Evolutionary conservation across 2,113 vertebrate species (phyloP).

Genomic region (Hemiscyllium ocellatum): DNA sequence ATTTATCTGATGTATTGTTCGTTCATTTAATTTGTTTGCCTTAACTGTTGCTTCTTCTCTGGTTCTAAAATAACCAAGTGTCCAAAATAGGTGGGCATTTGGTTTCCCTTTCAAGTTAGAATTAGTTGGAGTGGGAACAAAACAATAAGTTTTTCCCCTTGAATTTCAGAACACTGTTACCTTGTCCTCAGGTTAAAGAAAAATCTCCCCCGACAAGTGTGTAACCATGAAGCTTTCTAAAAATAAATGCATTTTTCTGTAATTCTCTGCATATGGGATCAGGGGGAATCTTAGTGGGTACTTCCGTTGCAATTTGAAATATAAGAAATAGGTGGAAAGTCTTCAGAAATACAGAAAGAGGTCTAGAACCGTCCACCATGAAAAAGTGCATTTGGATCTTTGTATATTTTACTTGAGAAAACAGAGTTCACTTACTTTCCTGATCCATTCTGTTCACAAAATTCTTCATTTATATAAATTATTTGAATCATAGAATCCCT

Average conservation of each 20-base stretch:
- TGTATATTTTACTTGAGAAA: background rate
- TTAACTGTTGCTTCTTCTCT: background rate
- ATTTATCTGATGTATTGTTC: background rate
- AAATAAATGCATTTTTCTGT: background rate
- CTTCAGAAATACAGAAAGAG: background rate
- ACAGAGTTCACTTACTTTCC: too few relatives aligned
- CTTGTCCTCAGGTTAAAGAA: background rate
- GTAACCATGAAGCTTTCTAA: background rate
- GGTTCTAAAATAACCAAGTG: background rate
- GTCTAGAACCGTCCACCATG: background rate
- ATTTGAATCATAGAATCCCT: too few relatives aligned
- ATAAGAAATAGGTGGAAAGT: too few relatives aligned
- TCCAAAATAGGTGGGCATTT: background rate
- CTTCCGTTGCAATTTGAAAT: background rate
- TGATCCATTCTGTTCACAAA: too few relatives aligned
- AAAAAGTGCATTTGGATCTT: background rate
- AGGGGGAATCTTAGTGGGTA: background rate
- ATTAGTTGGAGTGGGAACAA: background rate
- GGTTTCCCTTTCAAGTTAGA: background rate
- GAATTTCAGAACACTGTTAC: background rate
- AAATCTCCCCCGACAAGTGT: background rate
- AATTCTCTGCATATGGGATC: background rate
- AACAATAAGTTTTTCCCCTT: background rate
- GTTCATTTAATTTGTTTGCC: background rate
- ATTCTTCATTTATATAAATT: too few relatives aligned